Evolutionary conservation across 2,113 vertebrate genomes (phyloP), one percentile per base, ranked within the genome.

Genomic region (Acinonyx jubatus): DNA sequence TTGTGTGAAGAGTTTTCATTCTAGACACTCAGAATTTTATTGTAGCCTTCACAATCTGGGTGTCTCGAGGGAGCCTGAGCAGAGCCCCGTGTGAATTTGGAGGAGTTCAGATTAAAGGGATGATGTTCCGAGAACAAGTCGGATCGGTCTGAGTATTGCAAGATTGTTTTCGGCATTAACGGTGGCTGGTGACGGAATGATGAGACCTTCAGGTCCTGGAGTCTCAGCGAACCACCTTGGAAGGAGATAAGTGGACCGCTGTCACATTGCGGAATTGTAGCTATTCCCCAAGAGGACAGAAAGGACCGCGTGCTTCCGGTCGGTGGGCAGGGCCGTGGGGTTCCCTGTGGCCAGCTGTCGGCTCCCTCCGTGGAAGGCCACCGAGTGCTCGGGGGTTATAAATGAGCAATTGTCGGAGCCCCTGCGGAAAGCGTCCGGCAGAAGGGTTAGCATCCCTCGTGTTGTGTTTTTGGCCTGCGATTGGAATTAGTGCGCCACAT

Each of bases 221-320:
- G 41, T 90, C 89, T 65, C 93, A 63, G 55, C 74, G 89, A 98
- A 85, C 85, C 97, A 71, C 84, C 86, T 96, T 79, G 78, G 96
- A 87, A 86, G 95, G 97, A 97, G 95, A 52, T 84, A 96, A 78
- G 92, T 89, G 87, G 92, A 95, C 97, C 95, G 27, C 29, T 57
- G 79, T 91, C 96, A 36, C 33, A 6, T 93, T 94, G 57, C 74
- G 83, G 98, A 96, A 98, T 81, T 52, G 80, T 76, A 94, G 2
- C 94, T 97, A 83, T 97, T 93, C 41, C 57, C 84, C 57, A 57
- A 86, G 95, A 96, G 84, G 98, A 98, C 69, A 97, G 96, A 96
- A 95, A 80, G 83, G 71, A 91, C 84, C 97, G 94, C 97, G 83
- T 98, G 97, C 97, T 97, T 97, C 85, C 76, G 97, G 96, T 95